A percentile compares a stretch with the other conserved stretches of the same genome.
phyloP scores from a whole-genome alignment of 1,140 invertebrate species.

The Bombus impatiens region DNA sequence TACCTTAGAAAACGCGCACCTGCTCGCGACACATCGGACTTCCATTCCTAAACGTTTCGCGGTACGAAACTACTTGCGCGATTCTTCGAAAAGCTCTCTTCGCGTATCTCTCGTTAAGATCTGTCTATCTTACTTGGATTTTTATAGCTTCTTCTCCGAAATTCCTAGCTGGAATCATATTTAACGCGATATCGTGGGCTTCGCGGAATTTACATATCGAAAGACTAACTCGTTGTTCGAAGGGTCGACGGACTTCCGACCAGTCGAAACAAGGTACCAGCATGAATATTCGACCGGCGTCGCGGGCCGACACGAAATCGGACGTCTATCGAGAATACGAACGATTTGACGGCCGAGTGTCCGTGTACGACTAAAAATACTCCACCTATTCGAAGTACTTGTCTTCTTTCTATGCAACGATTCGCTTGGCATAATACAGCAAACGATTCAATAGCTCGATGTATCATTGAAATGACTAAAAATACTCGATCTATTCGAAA shows the following conservation, averaged over 20 bases:
- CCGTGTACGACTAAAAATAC: neutral
- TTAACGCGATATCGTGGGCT: neutral
- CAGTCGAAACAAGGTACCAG: conserved; percentile 49
- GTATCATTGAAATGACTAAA: no score
- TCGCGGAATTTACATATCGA: neutral
- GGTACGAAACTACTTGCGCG: neutral
- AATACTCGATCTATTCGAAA: neutral
- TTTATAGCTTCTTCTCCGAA: neutral
- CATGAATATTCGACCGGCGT: conserved; percentile 60
- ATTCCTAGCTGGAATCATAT: neutral
- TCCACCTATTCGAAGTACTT: neutral
- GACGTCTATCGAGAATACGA: conserved; percentile 10
- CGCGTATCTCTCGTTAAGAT: neutral
- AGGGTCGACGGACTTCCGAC: conserved; percentile 56
- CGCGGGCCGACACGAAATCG: conserved; percentile 47
- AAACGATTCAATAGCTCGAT: neutral
- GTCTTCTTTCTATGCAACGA: neutral
- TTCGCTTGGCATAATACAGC: neutral
- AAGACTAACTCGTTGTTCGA: neutral
- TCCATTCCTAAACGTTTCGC: neutral
- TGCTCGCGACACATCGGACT: neutral
- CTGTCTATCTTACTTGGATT: neutral
- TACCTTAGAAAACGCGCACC: neutral
- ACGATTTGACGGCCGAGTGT: neutral
- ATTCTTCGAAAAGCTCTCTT: neutral